phyloP scores from a whole-genome alignment of 2,113 vertebrate species.

The Pelvicachromis taeniatus region DNA sequence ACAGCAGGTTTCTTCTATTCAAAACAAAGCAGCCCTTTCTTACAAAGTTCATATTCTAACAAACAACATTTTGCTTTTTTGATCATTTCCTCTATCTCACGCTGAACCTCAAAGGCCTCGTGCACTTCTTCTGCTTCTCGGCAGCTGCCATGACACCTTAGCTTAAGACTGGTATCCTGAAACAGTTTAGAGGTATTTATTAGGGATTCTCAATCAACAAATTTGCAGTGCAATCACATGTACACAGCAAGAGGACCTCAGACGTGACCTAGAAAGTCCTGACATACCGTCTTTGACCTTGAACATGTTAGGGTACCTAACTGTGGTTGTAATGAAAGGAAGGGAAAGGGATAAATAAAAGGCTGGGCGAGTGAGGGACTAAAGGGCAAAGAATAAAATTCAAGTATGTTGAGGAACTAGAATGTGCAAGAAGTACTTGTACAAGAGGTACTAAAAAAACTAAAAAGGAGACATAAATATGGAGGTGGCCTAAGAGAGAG shows the following conservation, averaged over 20 bases:
- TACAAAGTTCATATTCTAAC: neutral
- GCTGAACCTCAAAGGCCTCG: neutral
- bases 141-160: conserved; percentile 65
- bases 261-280: conserved; percentile 49
- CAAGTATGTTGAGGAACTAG: neutral
- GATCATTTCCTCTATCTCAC: neutral
- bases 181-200: conserved; percentile 77
- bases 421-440: neutral
- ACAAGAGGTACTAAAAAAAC: neutral
- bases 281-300: conserved; percentile 18
- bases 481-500: neutral
- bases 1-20: neutral
- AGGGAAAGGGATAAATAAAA: neutral
- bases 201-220: conserved; percentile 82
- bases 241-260: conserved; percentile 45
- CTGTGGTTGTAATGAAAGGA: neutral
- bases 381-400: neutral
- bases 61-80: neutral
- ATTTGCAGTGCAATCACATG: conserved; percentile 75
- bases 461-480: neutral
- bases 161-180: conserved; percentile 67
- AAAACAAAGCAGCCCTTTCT: neutral
- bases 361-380: neutral
- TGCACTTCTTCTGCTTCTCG: neutral
- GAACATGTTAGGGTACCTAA: neutral